Evolutionary conservation across 2,888 invertebrate genomes (phyloP), one percentile per base, ranked within the genome.

Genomic region (Cryptocheilus praepositus): DNA sequence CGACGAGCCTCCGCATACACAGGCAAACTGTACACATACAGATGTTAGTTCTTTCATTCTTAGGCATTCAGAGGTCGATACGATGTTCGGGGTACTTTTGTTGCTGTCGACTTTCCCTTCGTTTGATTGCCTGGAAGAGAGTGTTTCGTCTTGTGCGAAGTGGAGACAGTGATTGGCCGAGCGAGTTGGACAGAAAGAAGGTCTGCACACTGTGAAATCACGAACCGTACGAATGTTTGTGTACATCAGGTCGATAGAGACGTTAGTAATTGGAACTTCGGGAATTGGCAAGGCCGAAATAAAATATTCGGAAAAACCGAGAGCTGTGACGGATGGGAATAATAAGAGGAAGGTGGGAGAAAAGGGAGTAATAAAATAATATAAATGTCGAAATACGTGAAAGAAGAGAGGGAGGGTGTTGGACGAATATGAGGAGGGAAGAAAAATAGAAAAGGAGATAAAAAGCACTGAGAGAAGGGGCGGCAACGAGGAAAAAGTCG

Each of bases 131-230:
- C 49, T 11, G 11, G 4, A 16, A 49, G 49, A 16, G 49, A 49
- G 15, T 7, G 18, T 18, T 5, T 49, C 16, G 49, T 18, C 16
- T 5, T n/a, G 49, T n/a, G 49, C 49, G 15, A 13, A 16, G 4
- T 2, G 18, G 18, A 49, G 49, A 36, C 2, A 16, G 49, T 18
- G 49, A 11, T n/a, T 18, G 16, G 49, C 5, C 49, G 16, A 49
- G 36, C 11, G 46, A n/a, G 5, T 22, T 56, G 52, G 54, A 36
- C 49, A 53, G 61, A 19, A 54, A 59, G 54, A 61, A 62, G 4
- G 19, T 52, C 44, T 55, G 55, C 45, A 11, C 7, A 36, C 36
- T 4, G 1, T 11, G 5, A 25, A 36, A 11, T 36, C 36, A 11
- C 36, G 36, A n/a, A n/a, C n/a, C n/a, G n/a, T n/a, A n/a, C n/a